These are phyloP conservation scores for Allacma fusca DNA, from an alignment of 2,888 invertebrate species.

Conservation along the genomic window DNA sequence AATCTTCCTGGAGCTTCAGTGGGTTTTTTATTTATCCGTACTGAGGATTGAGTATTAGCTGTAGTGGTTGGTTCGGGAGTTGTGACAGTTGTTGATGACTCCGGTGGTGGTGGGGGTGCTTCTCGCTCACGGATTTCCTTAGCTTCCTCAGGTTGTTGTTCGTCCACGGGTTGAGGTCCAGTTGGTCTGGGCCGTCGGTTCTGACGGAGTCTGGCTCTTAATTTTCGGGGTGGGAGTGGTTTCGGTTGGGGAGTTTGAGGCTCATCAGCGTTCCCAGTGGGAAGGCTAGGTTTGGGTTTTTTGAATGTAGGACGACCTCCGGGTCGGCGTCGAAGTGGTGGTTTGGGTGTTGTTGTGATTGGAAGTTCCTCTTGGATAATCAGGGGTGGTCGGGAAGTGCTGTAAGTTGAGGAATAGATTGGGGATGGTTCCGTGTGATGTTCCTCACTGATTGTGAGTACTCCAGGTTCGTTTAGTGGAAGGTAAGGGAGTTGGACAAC, in stretches of 20 bases:
- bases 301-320: conserved; percentile 31
- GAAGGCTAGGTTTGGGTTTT: conserved; percentile 37
- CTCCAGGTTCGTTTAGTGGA: background rate
- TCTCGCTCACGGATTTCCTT: conserved; percentile 32
- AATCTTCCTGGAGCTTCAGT: conserved; percentile 59
- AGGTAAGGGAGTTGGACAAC: background rate
- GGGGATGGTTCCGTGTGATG: conserved; percentile 11
- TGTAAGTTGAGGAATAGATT: background rate
- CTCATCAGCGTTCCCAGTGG: conserved; percentile 21
- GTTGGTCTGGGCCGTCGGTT: conserved; percentile 26
- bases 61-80: background rate
- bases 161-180: conserved; percentile 1
- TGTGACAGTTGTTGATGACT: no score
- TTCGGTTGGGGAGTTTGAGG: conserved; percentile 32
- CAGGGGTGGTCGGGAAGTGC: background rate
- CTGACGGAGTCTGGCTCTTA: conserved; percentile 21
- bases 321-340: background rate
- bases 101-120: conserved; percentile 4
- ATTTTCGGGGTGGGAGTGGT: conserved; percentile 36
- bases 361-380: background rate
- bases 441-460: conserved; percentile 3
- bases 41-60: conserved; percentile 39
- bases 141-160: conserved; percentile 42
- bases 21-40: conserved; percentile 55
- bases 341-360: background rate